phyloP scores from a whole-genome alignment of 2,113 vertebrate genomes.

The Piprites chloris region DNA sequence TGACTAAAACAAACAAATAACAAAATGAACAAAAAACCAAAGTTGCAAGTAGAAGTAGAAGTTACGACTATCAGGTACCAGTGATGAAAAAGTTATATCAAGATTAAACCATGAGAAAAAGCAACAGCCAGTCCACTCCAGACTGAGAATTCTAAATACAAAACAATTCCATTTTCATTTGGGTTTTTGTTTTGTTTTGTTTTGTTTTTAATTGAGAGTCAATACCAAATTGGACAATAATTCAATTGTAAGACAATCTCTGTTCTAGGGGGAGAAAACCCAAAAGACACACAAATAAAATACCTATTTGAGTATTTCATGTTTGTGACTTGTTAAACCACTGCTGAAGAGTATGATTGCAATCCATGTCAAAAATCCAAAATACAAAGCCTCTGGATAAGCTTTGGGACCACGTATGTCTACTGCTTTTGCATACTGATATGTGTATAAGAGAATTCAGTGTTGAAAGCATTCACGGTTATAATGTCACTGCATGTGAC shows the following conservation, averaged over 20 bases:
- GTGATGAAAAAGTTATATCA: background rate
- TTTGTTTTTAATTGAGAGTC: background rate
- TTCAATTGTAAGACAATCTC: background rate
- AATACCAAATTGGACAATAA: background rate
- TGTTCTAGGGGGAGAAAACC: background rate
- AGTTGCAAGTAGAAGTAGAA: background rate
- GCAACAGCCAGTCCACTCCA: background rate
- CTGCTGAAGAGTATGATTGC: background rate
- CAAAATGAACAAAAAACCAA: background rate
- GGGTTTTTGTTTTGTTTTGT: background rate
- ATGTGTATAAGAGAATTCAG: background rate
- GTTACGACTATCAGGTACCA: background rate
- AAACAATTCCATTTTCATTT: background rate
- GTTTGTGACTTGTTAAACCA: background rate
- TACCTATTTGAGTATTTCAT: background rate
- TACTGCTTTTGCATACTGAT: background rate
- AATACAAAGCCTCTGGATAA: background rate
- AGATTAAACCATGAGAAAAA: background rate
- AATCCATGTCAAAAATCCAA: background rate
- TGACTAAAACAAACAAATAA: background rate
- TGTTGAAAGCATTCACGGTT: background rate
- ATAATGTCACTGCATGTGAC: background rate
- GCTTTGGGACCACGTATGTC: background rate
- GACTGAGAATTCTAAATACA: background rate
- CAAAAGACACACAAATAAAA: background rate